These are phyloP conservation scores for Hestina assimilis DNA, from an alignment of 1,140 invertebrate species.

Conservation along the genomic window DNA sequence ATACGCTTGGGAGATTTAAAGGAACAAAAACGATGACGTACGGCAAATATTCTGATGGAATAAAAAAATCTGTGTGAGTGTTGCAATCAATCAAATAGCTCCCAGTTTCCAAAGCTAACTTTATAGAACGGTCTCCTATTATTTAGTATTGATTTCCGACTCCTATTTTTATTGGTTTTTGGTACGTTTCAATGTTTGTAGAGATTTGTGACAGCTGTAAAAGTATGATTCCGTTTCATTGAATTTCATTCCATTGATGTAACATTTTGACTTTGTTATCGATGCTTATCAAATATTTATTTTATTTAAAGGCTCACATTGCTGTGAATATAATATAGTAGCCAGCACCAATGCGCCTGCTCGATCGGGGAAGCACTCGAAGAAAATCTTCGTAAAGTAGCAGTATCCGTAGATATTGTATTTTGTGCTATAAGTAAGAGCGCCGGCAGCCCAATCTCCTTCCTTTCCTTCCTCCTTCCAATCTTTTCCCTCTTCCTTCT, in stretches of 20 bases:
- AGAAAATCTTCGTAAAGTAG: too few species aligned
- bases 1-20: not conserved
- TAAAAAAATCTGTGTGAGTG: conserved; percentile 55
- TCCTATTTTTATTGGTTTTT: conserved; percentile 51
- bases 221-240: conserved; percentile 16
- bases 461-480: too few species aligned
- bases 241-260: not conserved
- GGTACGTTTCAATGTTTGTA: conserved; percentile 50
- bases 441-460: too few species aligned
- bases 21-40: conserved; percentile 33
- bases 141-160: conserved; percentile 62
- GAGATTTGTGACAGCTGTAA: conserved; percentile 44
- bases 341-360: too few species aligned
- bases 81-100: conserved; percentile 66
- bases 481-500: too few species aligned
- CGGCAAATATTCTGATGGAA: conserved; percentile 46
- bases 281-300: not conserved
- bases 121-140: conserved; percentile 49
- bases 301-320: too few species aligned
- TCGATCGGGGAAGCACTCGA: too few species aligned
- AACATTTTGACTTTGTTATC: not conserved
- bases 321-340: too few species aligned
- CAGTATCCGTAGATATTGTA: too few species aligned
- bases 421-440: too few species aligned
- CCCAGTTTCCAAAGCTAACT: conserved; percentile 52